A percentile compares a stretch with the other conserved stretches of the same genome.
Conservation (phyloP, 1,140 invertebrate species). For the Drosophila bocki region DNA sequence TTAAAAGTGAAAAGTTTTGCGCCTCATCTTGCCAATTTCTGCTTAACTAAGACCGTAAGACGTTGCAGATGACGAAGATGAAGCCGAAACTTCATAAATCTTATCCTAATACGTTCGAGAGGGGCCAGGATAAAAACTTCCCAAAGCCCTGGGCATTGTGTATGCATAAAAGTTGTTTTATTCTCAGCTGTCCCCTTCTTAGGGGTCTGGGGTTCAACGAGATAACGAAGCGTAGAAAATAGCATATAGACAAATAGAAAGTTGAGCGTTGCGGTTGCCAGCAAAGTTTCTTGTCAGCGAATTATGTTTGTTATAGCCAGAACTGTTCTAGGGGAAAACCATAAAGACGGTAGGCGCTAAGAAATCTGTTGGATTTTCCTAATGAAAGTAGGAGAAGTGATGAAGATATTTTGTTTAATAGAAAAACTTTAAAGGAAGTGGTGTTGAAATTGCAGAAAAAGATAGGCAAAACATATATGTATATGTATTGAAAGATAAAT, state of each 20-base stretch:
- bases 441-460: not conserved
- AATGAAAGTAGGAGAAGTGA: not conserved
- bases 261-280: conserved; percentile 24
- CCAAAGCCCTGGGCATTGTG: conserved; percentile 70
- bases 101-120: conserved; percentile 61
- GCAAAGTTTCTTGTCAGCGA: conserved; percentile 34
- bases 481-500: not conserved
- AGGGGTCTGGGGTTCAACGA: conserved; percentile 27
- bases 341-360: not conserved
- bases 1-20: conserved; percentile 78
- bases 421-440: not conserved
- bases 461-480: no score
- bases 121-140: conserved; percentile 64
- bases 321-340: not conserved
- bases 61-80: conserved; percentile 36
- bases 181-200: conserved; percentile 31
- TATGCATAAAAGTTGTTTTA: conserved; percentile 73
- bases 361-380: not conserved
- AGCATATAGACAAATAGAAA: conserved; percentile 48
- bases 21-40: conserved; percentile 47
- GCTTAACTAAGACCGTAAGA: conserved; percentile 52
- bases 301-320: conserved; percentile 14
- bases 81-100: conserved; percentile 79
- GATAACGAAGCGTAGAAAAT: conserved; percentile 69
- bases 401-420: conserved; percentile 9